These are phyloP conservation scores for Palythoa heliodiscus DNA, from an alignment of 92 coral and sea anemone genomes.

Conservation along the genomic window DNA sequence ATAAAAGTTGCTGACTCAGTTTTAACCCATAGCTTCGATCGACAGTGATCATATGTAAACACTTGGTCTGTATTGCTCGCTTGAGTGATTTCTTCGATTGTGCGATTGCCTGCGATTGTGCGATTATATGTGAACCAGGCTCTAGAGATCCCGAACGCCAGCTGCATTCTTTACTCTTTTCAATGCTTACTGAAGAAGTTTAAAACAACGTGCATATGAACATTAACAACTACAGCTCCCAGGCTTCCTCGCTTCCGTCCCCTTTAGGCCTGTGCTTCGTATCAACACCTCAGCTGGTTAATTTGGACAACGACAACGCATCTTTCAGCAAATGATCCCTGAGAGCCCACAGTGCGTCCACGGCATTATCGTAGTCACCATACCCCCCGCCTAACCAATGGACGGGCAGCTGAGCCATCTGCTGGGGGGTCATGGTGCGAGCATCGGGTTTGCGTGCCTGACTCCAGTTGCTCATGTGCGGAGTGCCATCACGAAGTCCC, in stretches of 20 bases:
- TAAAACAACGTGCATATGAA: not conserved
- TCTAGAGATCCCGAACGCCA: too few species aligned
- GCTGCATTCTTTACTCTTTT: not conserved
- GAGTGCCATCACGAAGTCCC: slow-evolving; percentile 97
- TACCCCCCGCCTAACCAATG: slow-evolving; percentile 97
- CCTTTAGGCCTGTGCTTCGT: not conserved
- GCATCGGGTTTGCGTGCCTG: slow-evolving; percentile 93
- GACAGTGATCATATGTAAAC: too few species aligned
- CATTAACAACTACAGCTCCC: not conserved
- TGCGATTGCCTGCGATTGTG: too few species aligned
- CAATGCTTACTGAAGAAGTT: too few species aligned
- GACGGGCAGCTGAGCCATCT: slow-evolving; percentile 92
- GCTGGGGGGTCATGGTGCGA: slow-evolving; percentile 87
- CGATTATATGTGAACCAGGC: too few species aligned
- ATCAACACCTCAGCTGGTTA: slow-evolving; percentile 8
- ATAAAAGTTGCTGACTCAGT: too few species aligned
- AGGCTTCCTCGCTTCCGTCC: not conserved
- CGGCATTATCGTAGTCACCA: slow-evolving; percentile 92
- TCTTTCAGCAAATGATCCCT: slow-evolving; percentile 97
- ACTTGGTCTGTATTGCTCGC: too few species aligned
- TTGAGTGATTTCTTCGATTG: too few species aligned
- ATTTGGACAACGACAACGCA: slow-evolving; percentile 82
- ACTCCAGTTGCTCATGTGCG: slow-evolving; percentile 98
- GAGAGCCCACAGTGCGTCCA: slow-evolving; percentile 96
- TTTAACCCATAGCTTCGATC: too few species aligned